Conservation (phyloP, 2,797 vertebrate genomes). For the Allobates femoralis region DNA sequence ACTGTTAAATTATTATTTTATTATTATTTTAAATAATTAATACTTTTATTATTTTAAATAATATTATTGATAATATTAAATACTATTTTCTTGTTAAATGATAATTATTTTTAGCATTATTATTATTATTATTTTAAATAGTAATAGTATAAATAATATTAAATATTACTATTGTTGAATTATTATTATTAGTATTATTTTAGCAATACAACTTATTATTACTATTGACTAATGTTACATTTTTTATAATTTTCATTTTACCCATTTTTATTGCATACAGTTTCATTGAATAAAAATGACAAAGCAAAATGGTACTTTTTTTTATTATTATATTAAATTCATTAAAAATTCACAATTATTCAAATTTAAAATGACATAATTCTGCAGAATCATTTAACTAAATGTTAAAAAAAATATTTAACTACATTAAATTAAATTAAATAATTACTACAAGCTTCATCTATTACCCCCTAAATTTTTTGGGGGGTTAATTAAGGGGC, state of each 20-base stretch:
- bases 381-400: background rate
- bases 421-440: too few relatives aligned
- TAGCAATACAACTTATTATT: background rate
- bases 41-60: too few relatives aligned
- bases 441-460: too few relatives aligned
- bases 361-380: background rate
- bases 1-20: too few relatives aligned
- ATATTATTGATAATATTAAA: background rate
- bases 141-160: background rate
- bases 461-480: too few relatives aligned
- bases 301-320: background rate
- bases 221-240: background rate
- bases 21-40: too few relatives aligned
- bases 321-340: background rate
- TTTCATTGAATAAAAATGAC: background rate
- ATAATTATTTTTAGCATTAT: background rate
- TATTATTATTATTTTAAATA: too few relatives aligned
- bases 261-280: background rate
- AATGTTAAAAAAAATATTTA: too few relatives aligned
- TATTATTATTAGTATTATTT: background rate
- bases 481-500: too few relatives aligned
- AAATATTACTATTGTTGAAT: background rate
- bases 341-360: background rate
- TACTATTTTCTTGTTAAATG: background rate
- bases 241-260: background rate